A percentile compares a stretch with the other conserved stretches of the same genome.
These are phyloP conservation scores for Xenus cinereus DNA, from an alignment of 2,113 vertebrate genomes.

Conservation along the genomic window DNA sequence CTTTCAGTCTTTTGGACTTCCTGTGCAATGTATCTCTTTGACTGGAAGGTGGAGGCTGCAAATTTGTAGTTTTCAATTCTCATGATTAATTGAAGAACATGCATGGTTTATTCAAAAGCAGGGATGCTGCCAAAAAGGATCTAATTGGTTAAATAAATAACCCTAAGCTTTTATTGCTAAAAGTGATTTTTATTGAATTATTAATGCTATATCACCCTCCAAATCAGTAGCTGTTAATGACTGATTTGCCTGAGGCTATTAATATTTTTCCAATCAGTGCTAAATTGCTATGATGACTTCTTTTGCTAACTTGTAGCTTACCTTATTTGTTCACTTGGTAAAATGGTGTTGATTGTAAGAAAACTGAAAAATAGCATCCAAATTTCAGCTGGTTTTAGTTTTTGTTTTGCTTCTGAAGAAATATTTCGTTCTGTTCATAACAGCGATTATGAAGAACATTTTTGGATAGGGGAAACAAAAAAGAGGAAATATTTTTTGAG, in stretches of 20 bases:
- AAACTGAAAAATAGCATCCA: not conserved
- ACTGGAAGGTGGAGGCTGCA: not conserved
- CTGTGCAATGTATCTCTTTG: not conserved
- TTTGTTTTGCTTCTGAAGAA: not conserved
- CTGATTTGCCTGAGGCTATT: slow-evolving; percentile 48
- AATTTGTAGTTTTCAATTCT: slow-evolving; percentile 45
- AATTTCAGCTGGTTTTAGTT: not conserved
- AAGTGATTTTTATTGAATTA: slow-evolving; percentile 61
- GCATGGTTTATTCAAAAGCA: slow-evolving; percentile 51
- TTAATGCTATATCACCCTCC: slow-evolving; percentile 43
- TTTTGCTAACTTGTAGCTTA: not conserved
- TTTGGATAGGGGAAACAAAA: not conserved
- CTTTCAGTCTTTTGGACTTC: not conserved
- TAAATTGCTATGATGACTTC: slow-evolving; percentile 35
- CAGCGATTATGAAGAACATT: not conserved
- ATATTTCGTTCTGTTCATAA: not conserved
- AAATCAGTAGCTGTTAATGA: slow-evolving; percentile 60
- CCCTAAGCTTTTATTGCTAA: slow-evolving; percentile 40
- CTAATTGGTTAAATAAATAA: slow-evolving; percentile 77
- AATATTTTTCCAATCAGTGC: slow-evolving; percentile 52
- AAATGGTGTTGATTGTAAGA: not conserved
- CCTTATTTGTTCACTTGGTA: not conserved
- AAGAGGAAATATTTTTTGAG: not conserved
- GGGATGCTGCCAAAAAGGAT: slow-evolving; percentile 37
- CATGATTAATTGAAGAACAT: slow-evolving; percentile 61